These are phyloP conservation scores for Capra hircus DNA, from an alignment of 2,113 vertebrate species.

Conservation along the genomic window DNA sequence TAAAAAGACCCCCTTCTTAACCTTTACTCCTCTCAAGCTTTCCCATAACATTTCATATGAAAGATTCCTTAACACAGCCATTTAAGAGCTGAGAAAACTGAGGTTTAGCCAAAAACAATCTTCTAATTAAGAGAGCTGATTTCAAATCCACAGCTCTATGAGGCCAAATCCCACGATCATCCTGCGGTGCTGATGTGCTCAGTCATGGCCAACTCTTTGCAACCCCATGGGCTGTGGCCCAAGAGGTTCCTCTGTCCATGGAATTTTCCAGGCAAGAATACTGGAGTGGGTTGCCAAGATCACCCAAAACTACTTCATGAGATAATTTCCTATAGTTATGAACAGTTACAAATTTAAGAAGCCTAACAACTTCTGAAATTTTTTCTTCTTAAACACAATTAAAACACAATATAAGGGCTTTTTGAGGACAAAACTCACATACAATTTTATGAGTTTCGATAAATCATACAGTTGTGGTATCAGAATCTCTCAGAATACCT, in stretches of 20 bases:
- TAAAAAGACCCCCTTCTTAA: neutral
- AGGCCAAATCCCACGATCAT: neutral
- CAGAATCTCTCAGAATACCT: neutral
- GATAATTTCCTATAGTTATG: neutral
- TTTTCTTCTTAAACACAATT: slow-evolving; percentile 21
- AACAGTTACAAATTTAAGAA: neutral
- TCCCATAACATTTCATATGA: neutral
- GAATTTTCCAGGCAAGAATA: neutral
- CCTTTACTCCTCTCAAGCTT: neutral
- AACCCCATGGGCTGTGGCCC: neutral
- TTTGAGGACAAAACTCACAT: neutral
- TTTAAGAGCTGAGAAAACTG: neutral
- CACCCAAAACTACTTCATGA: neutral
- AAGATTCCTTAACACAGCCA: neutral
- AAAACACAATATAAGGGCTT: neutral
- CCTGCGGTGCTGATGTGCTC: neutral
- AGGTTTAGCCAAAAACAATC: neutral
- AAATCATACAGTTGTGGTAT: neutral
- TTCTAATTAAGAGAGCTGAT: neutral
- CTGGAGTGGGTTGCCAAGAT: neutral
- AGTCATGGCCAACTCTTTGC: neutral
- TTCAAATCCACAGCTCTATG: neutral
- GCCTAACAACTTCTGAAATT: neutral
- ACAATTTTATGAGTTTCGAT: neutral
- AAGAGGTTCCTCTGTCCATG: neutral